Evolutionary conservation across 2,888 invertebrate species (phyloP), one percentile per base, ranked within the genome.

Genomic region (Drosophila birchii): DNA sequence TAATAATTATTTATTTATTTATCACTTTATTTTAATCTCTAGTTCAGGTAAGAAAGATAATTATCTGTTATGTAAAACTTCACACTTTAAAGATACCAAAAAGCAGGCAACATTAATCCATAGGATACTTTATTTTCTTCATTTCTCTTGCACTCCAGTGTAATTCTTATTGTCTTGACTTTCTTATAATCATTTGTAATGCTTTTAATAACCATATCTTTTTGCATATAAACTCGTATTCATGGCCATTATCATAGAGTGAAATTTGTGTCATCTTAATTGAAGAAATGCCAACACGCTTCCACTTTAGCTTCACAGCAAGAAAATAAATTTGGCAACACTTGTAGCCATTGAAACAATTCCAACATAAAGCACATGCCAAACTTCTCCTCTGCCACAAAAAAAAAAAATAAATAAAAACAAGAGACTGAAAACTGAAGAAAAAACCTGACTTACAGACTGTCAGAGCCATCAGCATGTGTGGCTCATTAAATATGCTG

Each of bases 401-500:
- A 18, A 47, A 5, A 26, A 26, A 26, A 38, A 18, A 47, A 5
- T 5, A 26, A 26, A 44, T 14, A 29, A 29, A 41, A 39, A 36
- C 11, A 41, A 41, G 41, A 29, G 4, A 23, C n/a, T 12, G 29
- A 38, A 44, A 67, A 54, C 12, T 20, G 16, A 29, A 26, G 5
- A 41, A 64, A 66, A 64, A 74, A 66, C 49, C 47, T 44, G 75
- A 41, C 76, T 59, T 55, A 73, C 57, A 59, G 58, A 53, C 75
- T 68, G 68, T 70, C 68, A 62, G 64, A 49, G 64, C 41, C 58
- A 62, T 54, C 79, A 57, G 57, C 82, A 81, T 86, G 85, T 86
- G 85, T 86, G 86, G 89, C 86, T 82, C 78, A 78, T 79, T 80
- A 76, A 80, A 78, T 75, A 83, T 83, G 80, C 83, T 75, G 73